These are phyloP conservation scores for Grallaria varia DNA, from an alignment of 2,113 vertebrate genomes.

Conservation along the genomic window DNA sequence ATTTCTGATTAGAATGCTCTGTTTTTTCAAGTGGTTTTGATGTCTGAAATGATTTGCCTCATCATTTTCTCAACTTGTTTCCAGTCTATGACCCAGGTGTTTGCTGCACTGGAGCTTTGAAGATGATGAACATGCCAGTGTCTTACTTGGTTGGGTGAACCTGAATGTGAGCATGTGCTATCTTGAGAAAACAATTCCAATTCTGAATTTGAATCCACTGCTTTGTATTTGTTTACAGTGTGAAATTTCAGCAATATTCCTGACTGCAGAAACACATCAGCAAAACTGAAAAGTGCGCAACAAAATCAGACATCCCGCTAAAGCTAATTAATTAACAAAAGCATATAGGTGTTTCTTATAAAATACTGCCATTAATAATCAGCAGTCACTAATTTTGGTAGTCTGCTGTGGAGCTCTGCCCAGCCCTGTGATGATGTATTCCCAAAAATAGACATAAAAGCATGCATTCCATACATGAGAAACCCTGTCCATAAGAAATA, in stretches of 20 bases:
- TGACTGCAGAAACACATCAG: background rate
- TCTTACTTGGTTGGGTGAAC: background rate
- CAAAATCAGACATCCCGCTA: background rate
- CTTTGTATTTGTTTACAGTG: background rate
- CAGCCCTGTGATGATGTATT: background rate
- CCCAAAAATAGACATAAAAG: conserved; percentile 2
- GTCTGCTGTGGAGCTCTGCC: background rate
- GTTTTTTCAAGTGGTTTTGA: background rate
- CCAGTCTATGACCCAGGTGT: background rate
- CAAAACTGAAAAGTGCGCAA: background rate
- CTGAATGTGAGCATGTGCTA: rapidly evolving
- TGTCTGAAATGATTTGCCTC: background rate
- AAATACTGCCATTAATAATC: background rate
- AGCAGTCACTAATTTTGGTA: background rate
- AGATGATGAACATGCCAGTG: background rate
- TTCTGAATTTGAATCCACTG: background rate
- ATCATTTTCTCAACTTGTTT: background rate
- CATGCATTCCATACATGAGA: background rate
- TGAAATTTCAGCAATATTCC: background rate
- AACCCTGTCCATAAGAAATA: background rate
- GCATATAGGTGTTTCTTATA: background rate
- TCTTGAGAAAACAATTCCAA: background rate
- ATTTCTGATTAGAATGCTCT: background rate
- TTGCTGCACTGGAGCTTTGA: background rate
- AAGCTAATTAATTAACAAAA: background rate